Evolutionary conservation across 1,140 invertebrate genomes (phyloP).

Genomic region (Drosophila malerkotliana): DNA sequence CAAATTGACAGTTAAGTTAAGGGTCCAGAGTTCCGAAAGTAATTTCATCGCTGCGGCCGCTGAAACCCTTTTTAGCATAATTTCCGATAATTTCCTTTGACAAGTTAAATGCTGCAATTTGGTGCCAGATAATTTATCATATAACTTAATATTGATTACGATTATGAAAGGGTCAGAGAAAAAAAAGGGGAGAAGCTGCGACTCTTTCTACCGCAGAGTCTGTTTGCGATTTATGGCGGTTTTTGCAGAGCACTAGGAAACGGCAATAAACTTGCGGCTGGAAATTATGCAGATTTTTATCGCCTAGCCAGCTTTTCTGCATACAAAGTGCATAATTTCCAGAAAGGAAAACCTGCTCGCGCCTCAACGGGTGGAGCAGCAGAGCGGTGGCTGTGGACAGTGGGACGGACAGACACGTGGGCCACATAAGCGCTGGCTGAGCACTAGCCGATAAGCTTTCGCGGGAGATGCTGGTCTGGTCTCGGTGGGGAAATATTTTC

Average conservation of each 20-base stretch:
- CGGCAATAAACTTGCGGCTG: constrained; percentile 73
- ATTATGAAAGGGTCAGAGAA: constrained; percentile 52
- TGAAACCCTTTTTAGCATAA: constrained; percentile 51
- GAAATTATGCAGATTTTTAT: constrained; percentile 81
- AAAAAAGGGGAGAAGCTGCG: constrained; percentile 10
- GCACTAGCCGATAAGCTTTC: constrained; percentile 67
- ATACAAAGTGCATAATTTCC: constrained; percentile 82
- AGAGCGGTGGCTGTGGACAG: not conserved
- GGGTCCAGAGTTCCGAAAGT: constrained; percentile 20
- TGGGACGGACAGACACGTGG: constrained; percentile 42
- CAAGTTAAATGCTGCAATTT: constrained; percentile 74
- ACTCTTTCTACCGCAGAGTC: constrained; percentile 10
- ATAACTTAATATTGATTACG: constrained; percentile 77
- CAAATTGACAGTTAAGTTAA: constrained; percentile 45
- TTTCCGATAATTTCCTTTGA: constrained; percentile 69
- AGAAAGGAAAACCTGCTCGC: constrained; percentile 72
- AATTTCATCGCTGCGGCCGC: constrained; percentile 7
- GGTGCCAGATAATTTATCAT: constrained; percentile 70
- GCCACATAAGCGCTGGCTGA: constrained; percentile 71
- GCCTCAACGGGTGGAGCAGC: constrained; percentile 20
- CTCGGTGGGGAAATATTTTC: constrained; percentile 39
- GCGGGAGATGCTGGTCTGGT: constrained; percentile 6
- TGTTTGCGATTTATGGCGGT: constrained; percentile 26
- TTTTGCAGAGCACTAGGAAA: constrained; percentile 56
- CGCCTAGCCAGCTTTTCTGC: constrained; percentile 76